These are phyloP conservation scores for Tachina fera DNA, from an alignment of 2,888 invertebrate genomes.

Conservation along the genomic window DNA sequence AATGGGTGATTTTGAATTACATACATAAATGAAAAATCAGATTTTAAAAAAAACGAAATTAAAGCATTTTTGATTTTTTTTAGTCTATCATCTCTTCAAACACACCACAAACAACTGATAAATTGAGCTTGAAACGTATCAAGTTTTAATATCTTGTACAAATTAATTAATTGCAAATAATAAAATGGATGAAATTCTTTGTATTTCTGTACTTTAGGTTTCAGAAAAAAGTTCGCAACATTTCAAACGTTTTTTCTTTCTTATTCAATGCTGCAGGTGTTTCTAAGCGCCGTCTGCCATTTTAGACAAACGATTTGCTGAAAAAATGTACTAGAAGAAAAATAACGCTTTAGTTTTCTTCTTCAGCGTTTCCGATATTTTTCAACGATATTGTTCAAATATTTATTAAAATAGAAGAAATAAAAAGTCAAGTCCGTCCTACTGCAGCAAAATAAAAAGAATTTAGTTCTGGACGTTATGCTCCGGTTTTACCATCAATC, in stretches of 20 bases:
- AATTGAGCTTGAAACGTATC: too few relatives aligned
- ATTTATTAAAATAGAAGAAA: neutral
- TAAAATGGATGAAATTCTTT: neutral
- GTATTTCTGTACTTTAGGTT: neutral
- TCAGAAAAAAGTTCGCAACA: slow-evolving; percentile 10
- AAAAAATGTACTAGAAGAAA: slow-evolving; percentile 49
- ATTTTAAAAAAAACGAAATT: too few relatives aligned
- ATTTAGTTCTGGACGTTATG: slow-evolving; percentile 42
- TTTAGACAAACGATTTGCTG: slow-evolving; percentile 67
- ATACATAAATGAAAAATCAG: too few relatives aligned
- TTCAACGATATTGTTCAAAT: slow-evolving; percentile 31
- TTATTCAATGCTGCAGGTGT: slow-evolving; percentile 66
- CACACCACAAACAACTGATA: too few relatives aligned
- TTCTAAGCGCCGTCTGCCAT: slow-evolving; percentile 69
- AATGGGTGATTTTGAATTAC: too few relatives aligned
- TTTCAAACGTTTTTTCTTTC: slow-evolving; percentile 14
- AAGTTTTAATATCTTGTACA: too few relatives aligned
- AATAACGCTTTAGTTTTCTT: slow-evolving; percentile 27
- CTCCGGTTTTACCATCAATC: slow-evolving; percentile 65
- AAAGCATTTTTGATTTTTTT: too few relatives aligned
- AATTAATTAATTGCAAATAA: too few relatives aligned
- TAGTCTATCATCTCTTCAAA: too few relatives aligned
- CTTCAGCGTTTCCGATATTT: slow-evolving; percentile 31
- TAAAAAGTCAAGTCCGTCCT: neutral
- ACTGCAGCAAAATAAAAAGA: slow-evolving; percentile 34